These are phyloP conservation scores for Drosophila anomelani DNA, from an alignment of 2,888 invertebrate species.

Conservation along the genomic window DNA sequence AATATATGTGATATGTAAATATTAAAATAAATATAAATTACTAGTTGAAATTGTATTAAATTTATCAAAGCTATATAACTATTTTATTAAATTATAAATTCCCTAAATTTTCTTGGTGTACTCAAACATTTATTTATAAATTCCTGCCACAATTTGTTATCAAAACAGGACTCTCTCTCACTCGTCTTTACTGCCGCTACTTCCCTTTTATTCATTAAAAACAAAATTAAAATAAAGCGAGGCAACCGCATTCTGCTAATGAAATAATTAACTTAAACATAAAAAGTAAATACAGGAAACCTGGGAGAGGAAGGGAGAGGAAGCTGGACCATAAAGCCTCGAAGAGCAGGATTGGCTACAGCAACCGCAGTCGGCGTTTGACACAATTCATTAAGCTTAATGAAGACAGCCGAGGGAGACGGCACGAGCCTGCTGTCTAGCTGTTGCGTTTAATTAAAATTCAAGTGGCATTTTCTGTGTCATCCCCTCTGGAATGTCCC, in stretches of 20 bases:
- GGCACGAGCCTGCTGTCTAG: conserved; percentile 41
- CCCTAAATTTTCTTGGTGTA: not conserved
- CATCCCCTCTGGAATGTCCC: conserved; percentile 40
- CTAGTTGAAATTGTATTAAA: no score
- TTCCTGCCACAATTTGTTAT: conserved; percentile 1
- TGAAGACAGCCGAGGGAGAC: conserved; percentile 64
- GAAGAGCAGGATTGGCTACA: conserved; percentile 32
- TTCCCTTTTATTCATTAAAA: conserved; percentile 29
- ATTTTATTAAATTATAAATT: not conserved
- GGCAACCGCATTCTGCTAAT: conserved; percentile 49
- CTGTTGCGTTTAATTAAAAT: conserved; percentile 83
- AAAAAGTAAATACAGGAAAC: conserved; percentile 52
- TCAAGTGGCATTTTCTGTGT: conserved; percentile 79
- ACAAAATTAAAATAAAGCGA: conserved; percentile 32
- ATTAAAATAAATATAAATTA: no score
- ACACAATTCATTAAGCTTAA: conserved; percentile 82
- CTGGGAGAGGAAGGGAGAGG: not conserved
- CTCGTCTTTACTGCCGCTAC: not conserved
- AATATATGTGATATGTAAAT: no score
- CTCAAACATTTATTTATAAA: not conserved
- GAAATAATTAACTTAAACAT: conserved; percentile 70
- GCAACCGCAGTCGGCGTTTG: conserved; percentile 67
- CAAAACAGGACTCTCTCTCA: not conserved
- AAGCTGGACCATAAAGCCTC: conserved; percentile 26
- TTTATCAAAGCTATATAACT: no score